phyloP scores from a whole-genome alignment of 1,140 invertebrate genomes.

The Apolygus lucorum region DNA sequence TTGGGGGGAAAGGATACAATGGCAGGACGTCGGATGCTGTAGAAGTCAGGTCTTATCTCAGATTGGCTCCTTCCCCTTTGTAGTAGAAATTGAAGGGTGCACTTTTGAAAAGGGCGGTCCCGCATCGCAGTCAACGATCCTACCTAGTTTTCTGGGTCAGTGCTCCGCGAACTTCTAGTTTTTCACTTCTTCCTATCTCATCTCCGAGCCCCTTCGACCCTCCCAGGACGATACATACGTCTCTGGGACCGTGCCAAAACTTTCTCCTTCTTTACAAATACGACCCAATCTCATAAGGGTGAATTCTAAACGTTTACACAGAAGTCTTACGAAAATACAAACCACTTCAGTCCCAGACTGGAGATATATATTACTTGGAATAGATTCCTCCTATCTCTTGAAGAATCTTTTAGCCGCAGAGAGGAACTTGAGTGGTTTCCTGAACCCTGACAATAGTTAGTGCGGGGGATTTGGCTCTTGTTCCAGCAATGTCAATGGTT shows the following conservation, averaged over 20 bases:
- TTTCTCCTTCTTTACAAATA: background rate
- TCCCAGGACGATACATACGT: background rate
- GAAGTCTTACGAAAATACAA: background rate
- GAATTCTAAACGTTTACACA: background rate
- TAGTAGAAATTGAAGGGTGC: background rate
- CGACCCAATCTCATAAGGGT: background rate
- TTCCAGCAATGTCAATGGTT: background rate
- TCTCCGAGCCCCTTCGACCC: background rate
- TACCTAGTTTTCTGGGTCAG: background rate
- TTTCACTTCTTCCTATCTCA: background rate
- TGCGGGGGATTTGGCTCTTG: background rate
- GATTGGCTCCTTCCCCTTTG: background rate
- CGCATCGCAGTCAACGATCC: background rate
- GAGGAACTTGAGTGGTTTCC: background rate
- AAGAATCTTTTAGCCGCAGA: background rate
- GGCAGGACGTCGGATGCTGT: too few species aligned
- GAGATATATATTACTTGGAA: background rate
- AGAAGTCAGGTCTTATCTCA: background rate
- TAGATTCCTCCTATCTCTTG: background rate
- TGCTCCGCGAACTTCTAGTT: background rate
- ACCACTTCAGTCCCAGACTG: background rate
- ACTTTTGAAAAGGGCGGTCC: background rate
- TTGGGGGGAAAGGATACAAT: too few species aligned
- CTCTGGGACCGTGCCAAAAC: background rate
- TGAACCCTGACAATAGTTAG: background rate